Evolutionary conservation across 1,140 invertebrate species (phyloP).

Genomic region (Drosophila melanogaster): DNA sequence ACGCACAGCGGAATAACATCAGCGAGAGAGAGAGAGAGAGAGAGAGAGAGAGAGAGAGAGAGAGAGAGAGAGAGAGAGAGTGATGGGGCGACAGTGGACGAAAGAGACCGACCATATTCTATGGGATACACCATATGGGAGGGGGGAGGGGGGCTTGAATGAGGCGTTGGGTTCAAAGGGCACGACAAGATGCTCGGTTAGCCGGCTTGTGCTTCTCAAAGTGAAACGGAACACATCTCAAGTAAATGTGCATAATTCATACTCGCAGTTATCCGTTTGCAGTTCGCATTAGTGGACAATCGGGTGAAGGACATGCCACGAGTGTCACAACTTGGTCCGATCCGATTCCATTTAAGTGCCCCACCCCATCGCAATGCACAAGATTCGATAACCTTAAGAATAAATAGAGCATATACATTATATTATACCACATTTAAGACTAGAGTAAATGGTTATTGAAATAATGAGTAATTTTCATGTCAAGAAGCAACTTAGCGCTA

Average conservation of each 20-base stretch:
- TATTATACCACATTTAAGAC: no score
- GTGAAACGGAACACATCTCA: constrained; percentile 30
- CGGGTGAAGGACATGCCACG: constrained; percentile 56
- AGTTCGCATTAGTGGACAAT: constrained; percentile 53
- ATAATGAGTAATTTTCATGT: no score
- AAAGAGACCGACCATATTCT: constrained; percentile 2
- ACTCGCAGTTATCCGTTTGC: constrained; percentile 54
- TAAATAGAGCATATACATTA: no score
- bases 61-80: background rate
- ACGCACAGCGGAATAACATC: constrained; percentile 36
- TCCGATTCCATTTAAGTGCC: constrained; percentile 1
- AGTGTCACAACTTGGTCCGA: background rate
- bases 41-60: background rate
- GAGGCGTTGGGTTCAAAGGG: background rate
- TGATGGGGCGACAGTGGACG: constrained; percentile 1
- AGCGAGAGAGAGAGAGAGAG: no score
- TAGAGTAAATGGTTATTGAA: no score
- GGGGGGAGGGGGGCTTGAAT: background rate
- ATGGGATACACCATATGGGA: background rate
- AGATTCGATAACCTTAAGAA: no score
- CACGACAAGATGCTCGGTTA: constrained; percentile 9
- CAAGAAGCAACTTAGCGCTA: no score
- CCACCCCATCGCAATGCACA: no score
- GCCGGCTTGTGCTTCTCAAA: constrained; percentile 44
- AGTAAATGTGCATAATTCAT: constrained; percentile 79